Evolutionary conservation across 2,113 vertebrate species (phyloP).

Genomic region (Brachypodius melanocephalos): DNA sequence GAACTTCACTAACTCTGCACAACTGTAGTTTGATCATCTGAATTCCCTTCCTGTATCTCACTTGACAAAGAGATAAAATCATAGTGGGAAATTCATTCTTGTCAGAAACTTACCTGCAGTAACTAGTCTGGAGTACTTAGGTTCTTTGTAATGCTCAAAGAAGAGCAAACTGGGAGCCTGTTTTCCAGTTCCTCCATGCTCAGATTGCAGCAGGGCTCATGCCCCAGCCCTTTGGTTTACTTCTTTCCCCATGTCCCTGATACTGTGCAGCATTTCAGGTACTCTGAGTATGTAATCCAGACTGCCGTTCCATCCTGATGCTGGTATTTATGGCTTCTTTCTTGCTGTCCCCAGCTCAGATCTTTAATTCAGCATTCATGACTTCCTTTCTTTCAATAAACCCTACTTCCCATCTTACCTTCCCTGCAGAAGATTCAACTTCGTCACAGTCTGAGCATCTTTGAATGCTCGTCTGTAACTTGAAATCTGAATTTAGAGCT

Average conservation of each 20-base stretch:
- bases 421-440: neutral
- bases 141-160: neutral
- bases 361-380: neutral
- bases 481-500: neutral
- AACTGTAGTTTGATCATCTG: neutral
- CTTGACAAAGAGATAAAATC: neutral
- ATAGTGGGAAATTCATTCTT: neutral
- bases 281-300: neutral
- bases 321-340: neutral
- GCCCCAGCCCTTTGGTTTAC: neutral
- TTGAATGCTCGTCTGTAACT: neutral
- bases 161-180: neutral
- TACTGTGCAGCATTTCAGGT: neutral
- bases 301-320: rapidly evolving
- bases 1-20: neutral
- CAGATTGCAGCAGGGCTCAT: neutral
- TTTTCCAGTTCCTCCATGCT: neutral
- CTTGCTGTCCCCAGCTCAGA: neutral
- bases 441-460: neutral
- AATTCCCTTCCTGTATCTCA: neutral
- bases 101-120: neutral
- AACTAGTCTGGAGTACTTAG: neutral
- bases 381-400: neutral
- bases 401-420: neutral
- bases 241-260: neutral